A percentile compares a stretch with the other conserved stretches of the same genome.
These are phyloP conservation scores for Lates calcarifer DNA, from an alignment of 2,113 vertebrate species.

Conservation along the genomic window DNA sequence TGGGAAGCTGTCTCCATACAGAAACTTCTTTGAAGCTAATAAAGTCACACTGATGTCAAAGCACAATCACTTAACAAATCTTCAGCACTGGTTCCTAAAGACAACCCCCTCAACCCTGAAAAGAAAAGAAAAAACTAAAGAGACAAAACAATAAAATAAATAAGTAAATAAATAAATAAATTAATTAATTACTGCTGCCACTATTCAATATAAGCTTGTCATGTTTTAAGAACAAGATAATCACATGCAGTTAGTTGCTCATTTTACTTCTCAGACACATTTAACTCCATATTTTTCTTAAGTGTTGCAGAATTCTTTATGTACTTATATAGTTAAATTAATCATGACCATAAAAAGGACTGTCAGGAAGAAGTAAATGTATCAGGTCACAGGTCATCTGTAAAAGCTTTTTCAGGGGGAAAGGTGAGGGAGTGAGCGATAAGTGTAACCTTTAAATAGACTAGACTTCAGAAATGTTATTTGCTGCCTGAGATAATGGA, in stretches of 20 bases:
- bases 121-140: no score
- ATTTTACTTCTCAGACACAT: background rate
- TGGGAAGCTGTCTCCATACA: background rate
- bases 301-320: background rate
- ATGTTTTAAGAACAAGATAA: background rate
- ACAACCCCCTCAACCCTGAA: no score
- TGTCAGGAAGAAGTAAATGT: background rate
- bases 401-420: constrained; percentile 11
- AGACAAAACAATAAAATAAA: no score
- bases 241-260: background rate
- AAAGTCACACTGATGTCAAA: constrained; percentile 15
- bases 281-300: background rate
- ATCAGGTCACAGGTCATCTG: background rate
- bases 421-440: constrained; percentile 23
- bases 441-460: constrained; percentile 7
- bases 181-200: background rate
- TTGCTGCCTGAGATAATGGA: constrained; percentile 25
- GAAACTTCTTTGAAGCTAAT: background rate
- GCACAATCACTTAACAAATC: background rate
- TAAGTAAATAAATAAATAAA: no score
- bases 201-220: background rate
- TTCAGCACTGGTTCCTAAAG: background rate
- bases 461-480: constrained; percentile 30
- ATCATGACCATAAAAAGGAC: background rate
- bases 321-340: background rate